Percentiles rank a stretch among this genome's conserved stretches.
Conservation (phyloP, 2,888 invertebrate species). For the Macrophya annulata region DNA sequence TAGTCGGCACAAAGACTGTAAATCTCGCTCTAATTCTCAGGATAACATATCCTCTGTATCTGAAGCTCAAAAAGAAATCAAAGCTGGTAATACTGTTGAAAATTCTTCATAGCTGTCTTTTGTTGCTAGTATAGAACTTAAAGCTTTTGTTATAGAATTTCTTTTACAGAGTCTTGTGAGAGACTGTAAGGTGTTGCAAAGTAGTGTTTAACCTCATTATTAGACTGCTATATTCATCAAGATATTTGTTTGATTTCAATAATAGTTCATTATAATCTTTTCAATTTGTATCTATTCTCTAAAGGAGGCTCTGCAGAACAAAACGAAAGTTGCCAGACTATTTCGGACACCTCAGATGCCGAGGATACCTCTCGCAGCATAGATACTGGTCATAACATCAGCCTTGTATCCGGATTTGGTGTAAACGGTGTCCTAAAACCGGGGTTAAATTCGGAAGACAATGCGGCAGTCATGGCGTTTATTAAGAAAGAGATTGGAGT, state of each 20-base stretch:
- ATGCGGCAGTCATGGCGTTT: conserved; percentile 65
- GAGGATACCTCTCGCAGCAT: neutral
- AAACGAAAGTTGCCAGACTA: neutral
- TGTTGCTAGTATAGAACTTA: neutral
- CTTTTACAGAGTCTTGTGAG: too few relatives aligned
- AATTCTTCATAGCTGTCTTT: neutral
- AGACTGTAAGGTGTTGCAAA: too few relatives aligned
- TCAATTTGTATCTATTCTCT: neutral
- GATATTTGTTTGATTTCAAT: neutral
- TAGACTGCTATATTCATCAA: neutral
- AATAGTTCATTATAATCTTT: neutral
- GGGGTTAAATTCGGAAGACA: conserved; percentile 79
- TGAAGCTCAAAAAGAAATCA: neutral
- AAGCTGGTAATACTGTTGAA: conserved; percentile 5
- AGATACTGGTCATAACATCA: neutral
- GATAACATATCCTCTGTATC: neutral
- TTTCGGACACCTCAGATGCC: conserved; percentile 6
- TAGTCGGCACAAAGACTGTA: neutral
- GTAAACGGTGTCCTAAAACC: neutral
- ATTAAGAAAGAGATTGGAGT: conserved; percentile 66
- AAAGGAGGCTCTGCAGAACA: neutral
- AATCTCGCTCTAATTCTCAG: neutral
- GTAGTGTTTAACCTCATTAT: neutral
- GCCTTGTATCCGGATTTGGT: neutral
- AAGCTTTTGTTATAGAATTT: too few relatives aligned